Base-by-base conservation (phyloP, 1,140 invertebrate genomes). In the Cecropterus lyciades region DNA sequence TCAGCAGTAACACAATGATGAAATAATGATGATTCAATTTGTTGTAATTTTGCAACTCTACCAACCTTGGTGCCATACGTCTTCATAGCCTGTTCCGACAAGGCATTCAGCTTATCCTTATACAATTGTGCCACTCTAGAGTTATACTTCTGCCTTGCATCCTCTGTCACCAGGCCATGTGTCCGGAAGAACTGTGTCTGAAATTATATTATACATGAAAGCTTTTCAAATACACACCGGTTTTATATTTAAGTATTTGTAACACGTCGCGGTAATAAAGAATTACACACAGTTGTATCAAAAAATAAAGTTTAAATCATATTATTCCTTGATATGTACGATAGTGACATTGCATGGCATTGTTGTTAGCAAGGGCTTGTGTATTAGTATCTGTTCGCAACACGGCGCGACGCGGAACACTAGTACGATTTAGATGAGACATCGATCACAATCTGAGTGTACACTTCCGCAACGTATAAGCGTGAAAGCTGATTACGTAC, bases 61-160 rank as follows among this genome's bases (percentile, higher is more conserved):
- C 49, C 52, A 92, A 99, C 97, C 95, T 98, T 98, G 37, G 94
- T 97, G 51, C 98, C 97, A 93, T 99, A 95, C 7, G 95, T 94
- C 91, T 96, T 96, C 95, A 99, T 97, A 11, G 98, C 97, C 84
- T 98, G 96, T 55, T 95, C 93, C 15, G 98, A 97, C 69, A 95
- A 83, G 53, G 95, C 92, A 66, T 94, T 86, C 53, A 99, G 87
- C 92, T 98, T 98, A 70, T 98, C 97, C 71, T 95, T 94, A 85
- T 99, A 99, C 65, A 99, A 90, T 81, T 97, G 95, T 4, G 99
- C 99, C 42, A 98, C 98, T 75, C 98, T 93, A 2, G 98, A 99
- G 82, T 97, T 98, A 89, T 99, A 99, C 84, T 99, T 99, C 87
- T 99, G 98, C 73, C 99, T 97, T 13, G 98, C 96, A 93, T 99